These are phyloP conservation scores for Mesitornis unicolor DNA, from an alignment of 2,113 vertebrate species.

Conservation along the genomic window DNA sequence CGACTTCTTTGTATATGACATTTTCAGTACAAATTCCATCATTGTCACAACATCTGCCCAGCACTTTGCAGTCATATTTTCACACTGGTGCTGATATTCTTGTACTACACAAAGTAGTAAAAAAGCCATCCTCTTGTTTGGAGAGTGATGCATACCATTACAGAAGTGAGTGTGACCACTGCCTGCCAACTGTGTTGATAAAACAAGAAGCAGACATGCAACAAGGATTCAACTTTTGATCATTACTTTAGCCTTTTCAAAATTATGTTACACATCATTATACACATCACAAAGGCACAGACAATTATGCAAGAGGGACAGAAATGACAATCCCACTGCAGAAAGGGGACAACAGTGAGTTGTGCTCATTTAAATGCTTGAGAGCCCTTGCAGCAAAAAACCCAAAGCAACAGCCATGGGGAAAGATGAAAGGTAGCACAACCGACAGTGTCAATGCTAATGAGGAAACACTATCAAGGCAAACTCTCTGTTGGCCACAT, in stretches of 20 bases:
- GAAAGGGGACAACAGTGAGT: neutral
- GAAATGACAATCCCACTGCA: constrained; percentile 27
- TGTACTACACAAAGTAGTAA: neutral
- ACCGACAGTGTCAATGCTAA: neutral
- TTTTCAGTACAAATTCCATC: neutral
- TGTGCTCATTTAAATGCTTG: constrained; percentile 6
- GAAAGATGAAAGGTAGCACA: constrained; percentile 10
- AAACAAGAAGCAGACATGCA: neutral
- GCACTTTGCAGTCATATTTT: neutral
- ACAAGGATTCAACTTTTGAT: neutral
- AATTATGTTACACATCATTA: neutral
- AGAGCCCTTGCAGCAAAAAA: neutral
- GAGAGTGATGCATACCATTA: neutral
- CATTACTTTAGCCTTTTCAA: neutral
- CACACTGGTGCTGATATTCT: neutral
- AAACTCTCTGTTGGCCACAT: constrained; percentile 14
- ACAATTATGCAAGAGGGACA: neutral
- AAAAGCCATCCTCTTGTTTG: neutral
- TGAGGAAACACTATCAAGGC: constrained; percentile 15
- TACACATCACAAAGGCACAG: neutral
- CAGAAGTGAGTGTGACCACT: neutral
- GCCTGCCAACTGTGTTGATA: neutral
- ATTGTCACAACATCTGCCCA: neutral
- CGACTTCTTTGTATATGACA: neutral
- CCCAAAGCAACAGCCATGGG: neutral